phyloP scores from a whole-genome alignment of 2,797 vertebrate species.

The Scleropages formosus region DNA sequence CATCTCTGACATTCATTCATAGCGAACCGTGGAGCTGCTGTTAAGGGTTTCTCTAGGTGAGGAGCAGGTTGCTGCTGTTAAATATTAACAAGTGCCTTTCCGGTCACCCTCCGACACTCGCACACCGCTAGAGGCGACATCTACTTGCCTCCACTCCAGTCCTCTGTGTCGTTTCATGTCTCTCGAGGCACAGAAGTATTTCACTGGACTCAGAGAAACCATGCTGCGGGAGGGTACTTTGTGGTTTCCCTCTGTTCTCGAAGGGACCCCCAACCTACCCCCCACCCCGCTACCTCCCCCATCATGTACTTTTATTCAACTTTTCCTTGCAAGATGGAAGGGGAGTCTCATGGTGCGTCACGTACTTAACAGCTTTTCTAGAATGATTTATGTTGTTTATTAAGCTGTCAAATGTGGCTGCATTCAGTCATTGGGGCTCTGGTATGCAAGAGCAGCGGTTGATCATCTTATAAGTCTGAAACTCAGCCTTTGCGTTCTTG shows the following conservation, averaged over 20 bases:
- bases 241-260: constrained; percentile 6
- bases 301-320: constrained; percentile 3
- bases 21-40: constrained; percentile 28
- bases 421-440: constrained; percentile 3
- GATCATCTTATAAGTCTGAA: background rate
- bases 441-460: background rate
- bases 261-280: background rate
- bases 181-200: background rate
- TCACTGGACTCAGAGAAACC: background rate
- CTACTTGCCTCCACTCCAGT: constrained; percentile 13
- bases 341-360: background rate
- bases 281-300: background rate
- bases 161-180: background rate
- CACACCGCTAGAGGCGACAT: constrained; percentile 15
- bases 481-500: background rate
- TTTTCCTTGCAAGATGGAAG: background rate
- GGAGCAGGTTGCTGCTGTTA: constrained; percentile 31
- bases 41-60: constrained; percentile 32
- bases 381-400: background rate
- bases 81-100: constrained; percentile 44
- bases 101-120: constrained; percentile 9
- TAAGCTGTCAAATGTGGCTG: constrained; percentile 11
- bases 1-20: background rate
- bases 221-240: background rate
- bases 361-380: constrained; percentile 2